Evolutionary conservation across 2,797 vertebrate species (phyloP), one percentile per base, ranked within the genome.

Genomic region (Lagocephalus sceleratus): DNA sequence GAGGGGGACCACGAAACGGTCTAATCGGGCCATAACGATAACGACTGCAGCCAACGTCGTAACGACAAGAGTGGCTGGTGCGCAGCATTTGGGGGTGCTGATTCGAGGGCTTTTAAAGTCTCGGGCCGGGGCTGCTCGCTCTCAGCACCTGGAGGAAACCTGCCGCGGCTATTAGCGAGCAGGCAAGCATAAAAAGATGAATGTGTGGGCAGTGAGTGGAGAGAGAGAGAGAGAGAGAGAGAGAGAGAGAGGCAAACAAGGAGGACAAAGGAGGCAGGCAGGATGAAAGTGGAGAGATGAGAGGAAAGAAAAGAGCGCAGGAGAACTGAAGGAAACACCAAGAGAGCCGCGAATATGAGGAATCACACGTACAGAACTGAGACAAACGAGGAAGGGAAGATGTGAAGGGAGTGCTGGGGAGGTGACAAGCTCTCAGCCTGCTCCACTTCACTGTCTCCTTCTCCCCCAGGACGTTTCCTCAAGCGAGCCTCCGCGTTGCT

Each of bases 81-180:
- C 35, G 22, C 49, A 60, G 46, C 49, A 9, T 48, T 70, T 20
- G 55, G 23, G 45, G 63, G 57, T 69, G 79, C 77, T 80, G 82
- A 80, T 80, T 79, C 73, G 64, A 56, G 54, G 61, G 50, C 60
- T 77, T 82, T 85, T 78, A 77, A 66, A 66, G 65, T 55, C 68
- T 71, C 57, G 29, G 63, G 51, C 32, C 45, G 5, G 62, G n/a
- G 57, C 23, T 41, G 40, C 60, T 76, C 54, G 66, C 71, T 68
- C 69, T 75, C 69, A 59, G 66, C 82, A 82, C 79, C 75, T 82
- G 85, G 79, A 77, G 69, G 82, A 79, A 78, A 87, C 79, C 84
- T 85, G 82, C 81, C 67, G 60, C 9, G 38, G 69, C 66, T 73
- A 85, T 86, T 84, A 87, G 78, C n/a, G 64, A 64, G 78, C 81